These are phyloP conservation scores for Magallana ariakensis DNA, from an alignment of 1,140 invertebrate genomes.

Conservation along the genomic window DNA sequence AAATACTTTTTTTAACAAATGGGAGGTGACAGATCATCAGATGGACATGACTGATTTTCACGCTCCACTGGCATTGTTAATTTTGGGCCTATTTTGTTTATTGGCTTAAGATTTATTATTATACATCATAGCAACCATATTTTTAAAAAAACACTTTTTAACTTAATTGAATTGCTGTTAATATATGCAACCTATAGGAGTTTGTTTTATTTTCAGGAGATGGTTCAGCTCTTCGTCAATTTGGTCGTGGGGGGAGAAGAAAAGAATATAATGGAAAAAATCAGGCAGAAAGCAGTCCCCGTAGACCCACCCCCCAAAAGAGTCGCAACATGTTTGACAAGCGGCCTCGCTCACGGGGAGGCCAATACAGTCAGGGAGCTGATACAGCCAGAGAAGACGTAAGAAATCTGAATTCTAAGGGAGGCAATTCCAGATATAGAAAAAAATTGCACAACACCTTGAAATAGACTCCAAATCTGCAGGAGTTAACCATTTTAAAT, in stretches of 20 bases:
- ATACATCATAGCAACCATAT: too few species aligned
- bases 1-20: too few species aligned
- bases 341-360: conserved; percentile 84
- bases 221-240: conserved; percentile 85
- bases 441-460: conserved; percentile 1
- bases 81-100: too few species aligned
- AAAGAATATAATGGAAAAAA: conserved; percentile 56
- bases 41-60: too few species aligned
- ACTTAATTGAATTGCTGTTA: too few species aligned
- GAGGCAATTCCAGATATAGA: not conserved
- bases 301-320: conserved; percentile 83
- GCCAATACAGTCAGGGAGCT: conserved; percentile 77
- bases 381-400: conserved; percentile 77
- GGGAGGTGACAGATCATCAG: too few species aligned
- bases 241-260: conserved; percentile 76
- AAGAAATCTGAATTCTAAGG: conserved; percentile 46
- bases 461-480: not conserved
- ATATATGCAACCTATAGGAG: too few species aligned
- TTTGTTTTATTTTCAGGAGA: conserved; percentile 80
- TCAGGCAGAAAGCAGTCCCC: conserved; percentile 81
- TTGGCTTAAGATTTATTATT: too few species aligned
- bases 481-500: not conserved
- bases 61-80: too few species aligned
- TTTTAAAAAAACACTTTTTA: too few species aligned
- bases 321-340: conserved; percentile 84